A percentile compares a stretch with the other conserved stretches of the same genome.
phyloP scores from a whole-genome alignment of 2,888 invertebrate species.

The Macropis europaea region DNA sequence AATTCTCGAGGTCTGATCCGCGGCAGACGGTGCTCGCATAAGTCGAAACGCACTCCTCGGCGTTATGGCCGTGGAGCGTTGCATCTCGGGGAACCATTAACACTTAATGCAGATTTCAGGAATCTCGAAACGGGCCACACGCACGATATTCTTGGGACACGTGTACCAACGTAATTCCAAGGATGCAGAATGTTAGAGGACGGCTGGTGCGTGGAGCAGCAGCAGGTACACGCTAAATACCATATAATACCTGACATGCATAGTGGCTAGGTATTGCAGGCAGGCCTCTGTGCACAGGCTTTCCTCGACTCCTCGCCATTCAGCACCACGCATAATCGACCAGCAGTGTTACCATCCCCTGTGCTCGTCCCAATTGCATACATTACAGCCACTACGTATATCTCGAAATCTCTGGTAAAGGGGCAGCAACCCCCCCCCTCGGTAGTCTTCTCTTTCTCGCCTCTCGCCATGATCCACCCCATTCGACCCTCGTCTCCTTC shows the following conservation, averaged over 20 bases:
- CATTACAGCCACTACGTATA: slow-evolving; percentile 50
- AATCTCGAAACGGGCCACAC: background rate
- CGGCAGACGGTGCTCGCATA: too few relatives aligned
- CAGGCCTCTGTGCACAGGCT: slow-evolving; percentile 22
- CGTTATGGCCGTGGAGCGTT: background rate
- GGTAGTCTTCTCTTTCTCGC: background rate
- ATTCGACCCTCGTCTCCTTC: too few relatives aligned
- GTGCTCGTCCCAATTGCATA: slow-evolving; percentile 61
- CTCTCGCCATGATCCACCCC: too few relatives aligned
- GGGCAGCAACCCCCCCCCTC: background rate
- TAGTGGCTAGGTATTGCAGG: slow-evolving; percentile 15
- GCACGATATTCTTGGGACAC: slow-evolving; percentile 24
- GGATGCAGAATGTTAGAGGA: slow-evolving; percentile 16
- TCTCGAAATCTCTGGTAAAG: slow-evolving; percentile 16
- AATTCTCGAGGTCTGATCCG: too few relatives aligned
- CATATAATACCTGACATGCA: slow-evolving; percentile 56
- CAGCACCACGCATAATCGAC: slow-evolving; percentile 49
- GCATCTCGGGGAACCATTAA: background rate
- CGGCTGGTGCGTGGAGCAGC: slow-evolving; percentile 11
- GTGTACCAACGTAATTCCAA: slow-evolving; percentile 28
- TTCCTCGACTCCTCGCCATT: slow-evolving; percentile 30
- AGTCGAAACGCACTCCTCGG: too few relatives aligned
- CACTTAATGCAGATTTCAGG: background rate
- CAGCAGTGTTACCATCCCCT: slow-evolving; percentile 34
- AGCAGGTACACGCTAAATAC: slow-evolving; percentile 51